These are phyloP conservation scores for Spilarctia lutea DNA, from an alignment of 2,888 invertebrate species.

Conservation along the genomic window DNA sequence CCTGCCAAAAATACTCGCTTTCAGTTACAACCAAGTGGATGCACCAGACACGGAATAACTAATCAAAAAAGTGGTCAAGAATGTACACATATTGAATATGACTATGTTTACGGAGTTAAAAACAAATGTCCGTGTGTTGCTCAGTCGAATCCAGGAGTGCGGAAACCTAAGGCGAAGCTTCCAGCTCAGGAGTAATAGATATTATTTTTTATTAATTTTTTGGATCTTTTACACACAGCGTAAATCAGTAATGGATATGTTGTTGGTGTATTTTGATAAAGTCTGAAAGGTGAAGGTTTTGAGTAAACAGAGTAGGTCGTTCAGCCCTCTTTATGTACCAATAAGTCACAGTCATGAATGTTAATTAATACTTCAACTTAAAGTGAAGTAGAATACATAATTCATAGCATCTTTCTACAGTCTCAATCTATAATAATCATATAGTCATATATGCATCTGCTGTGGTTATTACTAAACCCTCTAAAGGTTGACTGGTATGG, in stretches of 20 bases:
- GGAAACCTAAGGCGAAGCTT: not conserved
- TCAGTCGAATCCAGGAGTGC: not conserved
- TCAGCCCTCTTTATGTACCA: not conserved
- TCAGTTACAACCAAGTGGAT: not conserved
- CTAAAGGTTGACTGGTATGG: no score
- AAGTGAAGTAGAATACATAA: no score
- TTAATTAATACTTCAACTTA: no score
- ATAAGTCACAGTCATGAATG: no score
- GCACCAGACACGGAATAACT: not conserved
- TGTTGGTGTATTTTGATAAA: not conserved
- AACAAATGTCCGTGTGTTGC: not conserved
- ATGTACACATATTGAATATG: not conserved
- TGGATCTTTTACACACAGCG: no score
- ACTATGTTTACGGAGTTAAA: not conserved
- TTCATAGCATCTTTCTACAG: no score
- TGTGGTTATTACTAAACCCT: no score
- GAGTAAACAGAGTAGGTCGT: no score
- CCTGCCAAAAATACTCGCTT: not conserved
- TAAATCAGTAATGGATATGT: no score
- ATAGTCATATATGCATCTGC: no score
- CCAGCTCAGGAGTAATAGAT: not conserved
- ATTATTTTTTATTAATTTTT: no score
- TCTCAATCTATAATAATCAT: no score
- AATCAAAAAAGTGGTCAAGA: not conserved
- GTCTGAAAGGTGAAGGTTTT: not conserved